Evolutionary conservation across 2,797 vertebrate species (phyloP).

Genomic region (Calcarius lapponicus): DNA sequence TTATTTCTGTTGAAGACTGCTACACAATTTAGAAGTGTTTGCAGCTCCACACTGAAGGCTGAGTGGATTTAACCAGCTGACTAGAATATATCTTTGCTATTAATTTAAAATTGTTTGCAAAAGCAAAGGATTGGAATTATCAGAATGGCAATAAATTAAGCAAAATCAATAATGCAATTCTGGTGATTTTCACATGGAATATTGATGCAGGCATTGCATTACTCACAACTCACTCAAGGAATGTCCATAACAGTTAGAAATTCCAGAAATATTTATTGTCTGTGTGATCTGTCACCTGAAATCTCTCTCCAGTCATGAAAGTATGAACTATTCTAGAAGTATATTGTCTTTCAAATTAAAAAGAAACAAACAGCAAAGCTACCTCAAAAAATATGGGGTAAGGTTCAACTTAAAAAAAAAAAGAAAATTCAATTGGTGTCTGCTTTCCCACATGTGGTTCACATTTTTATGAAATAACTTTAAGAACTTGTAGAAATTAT

Average conservation of each 20-base stretch:
- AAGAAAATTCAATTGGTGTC: not conserved
- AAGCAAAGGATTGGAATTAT: not conserved
- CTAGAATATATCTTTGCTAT: slow-evolving; percentile 13
- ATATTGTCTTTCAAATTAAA: not conserved
- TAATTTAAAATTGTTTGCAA: slow-evolving; percentile 43
- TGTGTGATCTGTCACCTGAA: not conserved
- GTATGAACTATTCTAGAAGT: not conserved
- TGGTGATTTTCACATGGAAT: slow-evolving; percentile 14
- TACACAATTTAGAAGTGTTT: slow-evolving; percentile 19
- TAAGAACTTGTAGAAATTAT: not conserved
- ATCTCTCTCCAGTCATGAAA: not conserved
- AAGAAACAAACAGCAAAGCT: not conserved
- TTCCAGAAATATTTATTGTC: not conserved
- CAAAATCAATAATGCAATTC: slow-evolving; percentile 42
- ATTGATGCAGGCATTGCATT: not conserved
- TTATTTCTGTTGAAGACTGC: slow-evolving; percentile 42
- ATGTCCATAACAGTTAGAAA: not conserved
- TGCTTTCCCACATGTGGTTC: not conserved
- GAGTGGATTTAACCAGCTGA: slow-evolving; percentile 35
- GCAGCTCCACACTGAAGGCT: not conserved
- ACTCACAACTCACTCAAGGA: not conserved
- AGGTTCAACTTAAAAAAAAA: not conserved
- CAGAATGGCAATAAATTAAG: slow-evolving; percentile 25
- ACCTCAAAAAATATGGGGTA: not conserved
- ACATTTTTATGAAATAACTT: not conserved